These are phyloP conservation scores for Meloidogyne hapla DNA, from an alignment of 1,140 invertebrate genomes.

Conservation along the genomic window DNA sequence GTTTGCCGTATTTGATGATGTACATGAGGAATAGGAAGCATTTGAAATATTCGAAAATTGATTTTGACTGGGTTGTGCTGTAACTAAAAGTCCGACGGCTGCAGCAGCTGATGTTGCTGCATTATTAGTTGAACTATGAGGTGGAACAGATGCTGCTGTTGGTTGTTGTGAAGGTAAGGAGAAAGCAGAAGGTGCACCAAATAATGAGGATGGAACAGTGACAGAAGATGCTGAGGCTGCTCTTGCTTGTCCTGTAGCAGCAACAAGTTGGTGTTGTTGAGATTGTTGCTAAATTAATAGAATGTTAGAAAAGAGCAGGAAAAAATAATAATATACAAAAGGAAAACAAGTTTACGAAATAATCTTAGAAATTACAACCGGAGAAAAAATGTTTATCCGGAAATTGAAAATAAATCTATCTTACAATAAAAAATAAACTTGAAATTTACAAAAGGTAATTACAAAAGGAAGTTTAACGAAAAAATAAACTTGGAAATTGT, in stretches of 20 bases:
- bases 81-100: conserved; percentile 15
- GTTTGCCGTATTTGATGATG: conserved; percentile 6
- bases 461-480: no score
- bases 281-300: neutral
- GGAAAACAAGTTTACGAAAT: neutral
- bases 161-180: conserved; percentile 8
- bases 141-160: neutral
- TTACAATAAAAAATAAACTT: neutral
- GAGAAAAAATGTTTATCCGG: neutral
- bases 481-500: neutral
- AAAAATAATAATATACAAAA: no score
- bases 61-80: conserved; percentile 19
- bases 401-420: neutral
- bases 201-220: conserved; percentile 11
- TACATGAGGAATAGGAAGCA: conserved; percentile 22
- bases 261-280: neutral
- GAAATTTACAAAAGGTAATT: neutral
- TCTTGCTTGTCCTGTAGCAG: neutral
- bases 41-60: neutral
- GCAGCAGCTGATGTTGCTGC: neutral
- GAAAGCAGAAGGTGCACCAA: conserved; percentile 26
- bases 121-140: neutral
- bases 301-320: no score
- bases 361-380: neutral
- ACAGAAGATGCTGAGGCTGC: neutral